These are phyloP conservation scores for Phalacrocorax carbo DNA, from an alignment of 2,113 vertebrate species.

Conservation along the genomic window DNA sequence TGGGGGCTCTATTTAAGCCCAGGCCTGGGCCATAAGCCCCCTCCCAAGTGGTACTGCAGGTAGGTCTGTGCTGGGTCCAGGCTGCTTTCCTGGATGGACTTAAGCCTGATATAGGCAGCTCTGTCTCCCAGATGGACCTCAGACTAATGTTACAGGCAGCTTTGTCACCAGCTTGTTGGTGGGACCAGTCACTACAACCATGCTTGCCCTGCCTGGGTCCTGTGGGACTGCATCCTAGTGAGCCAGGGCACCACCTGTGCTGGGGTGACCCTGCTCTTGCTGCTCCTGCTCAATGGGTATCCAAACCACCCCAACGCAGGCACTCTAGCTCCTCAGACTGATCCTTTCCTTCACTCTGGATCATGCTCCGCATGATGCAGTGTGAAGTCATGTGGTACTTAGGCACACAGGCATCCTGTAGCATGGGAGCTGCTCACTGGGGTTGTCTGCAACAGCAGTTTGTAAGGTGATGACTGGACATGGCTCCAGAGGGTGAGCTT, in stretches of 20 bases:
- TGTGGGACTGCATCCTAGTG: fast-evolving
- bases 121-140: fast-evolving
- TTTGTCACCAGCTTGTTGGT: background rate
- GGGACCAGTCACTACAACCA: background rate
- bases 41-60: background rate
- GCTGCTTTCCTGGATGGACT: background rate
- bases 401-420: background rate
- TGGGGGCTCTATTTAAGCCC: background rate
- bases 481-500: background rate
- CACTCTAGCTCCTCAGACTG: background rate
- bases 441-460: background rate
- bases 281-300: background rate
- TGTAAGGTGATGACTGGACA: background rate
- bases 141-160: background rate
- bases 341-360: background rate
- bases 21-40: fast-evolving
- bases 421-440: fast-evolving
- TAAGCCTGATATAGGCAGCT: background rate
- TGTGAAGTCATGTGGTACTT: fast-evolving
- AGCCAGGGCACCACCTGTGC: fast-evolving
- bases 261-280: background rate
- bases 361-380: fast-evolving
- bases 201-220: fast-evolving
- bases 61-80: background rate
- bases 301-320: background rate